Evolutionary conservation across 2,113 vertebrate genomes (phyloP), one percentile per base, ranked within the genome.

Genomic region (Phalacrocorax pelagicus): DNA sequence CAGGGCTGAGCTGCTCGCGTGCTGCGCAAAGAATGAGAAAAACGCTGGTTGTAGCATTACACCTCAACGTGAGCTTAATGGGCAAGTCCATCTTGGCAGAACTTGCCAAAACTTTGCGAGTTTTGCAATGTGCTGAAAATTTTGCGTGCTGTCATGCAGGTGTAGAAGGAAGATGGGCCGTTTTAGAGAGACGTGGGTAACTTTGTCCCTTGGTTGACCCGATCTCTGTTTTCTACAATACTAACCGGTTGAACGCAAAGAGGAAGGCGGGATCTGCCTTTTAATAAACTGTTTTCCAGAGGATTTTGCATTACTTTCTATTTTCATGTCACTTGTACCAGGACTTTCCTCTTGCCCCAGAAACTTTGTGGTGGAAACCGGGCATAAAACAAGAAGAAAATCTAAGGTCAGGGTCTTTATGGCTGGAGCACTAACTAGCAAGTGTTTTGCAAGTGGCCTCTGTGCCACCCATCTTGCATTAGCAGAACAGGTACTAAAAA

Each of bases 41-140:
- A 69, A n/a, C 15, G 1, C 42, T 1, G 19, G 6, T 5, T 2
- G 15, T 1, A 4, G 29, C 8, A 2, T 46, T 47, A 22, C 15
- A 1, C 3, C 59, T 9, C 49, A 0, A 1, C 0, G 0, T 2
- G 9, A 27, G 21, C 3, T 0, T 6, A 2, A 2, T 42, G 38
- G 69, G 12, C 61, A 61, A 15, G n/a, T 10, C 30, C 4, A 0
- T 4, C 11, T 2, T 9, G 51, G 34, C 12, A 17, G 32, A 17
- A 63, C 9, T 40, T n/a, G 51, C 21, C 49, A 1, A 71, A 75
- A 47, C 17, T 19, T 2, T 8, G 34, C 6, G 9, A 13, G 42
- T 49, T 70, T 36, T 58, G 73, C 15, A 16, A 22, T 0, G 3
- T 1, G 1, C 1, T 4, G 3, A 11, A 14, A 24, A 36, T 24